Percentiles rank a stretch among this genome's conserved stretches.
These are phyloP conservation scores for Seira sanloemensis DNA, from an alignment of 2,888 invertebrate species.

Conservation along the genomic window DNA sequence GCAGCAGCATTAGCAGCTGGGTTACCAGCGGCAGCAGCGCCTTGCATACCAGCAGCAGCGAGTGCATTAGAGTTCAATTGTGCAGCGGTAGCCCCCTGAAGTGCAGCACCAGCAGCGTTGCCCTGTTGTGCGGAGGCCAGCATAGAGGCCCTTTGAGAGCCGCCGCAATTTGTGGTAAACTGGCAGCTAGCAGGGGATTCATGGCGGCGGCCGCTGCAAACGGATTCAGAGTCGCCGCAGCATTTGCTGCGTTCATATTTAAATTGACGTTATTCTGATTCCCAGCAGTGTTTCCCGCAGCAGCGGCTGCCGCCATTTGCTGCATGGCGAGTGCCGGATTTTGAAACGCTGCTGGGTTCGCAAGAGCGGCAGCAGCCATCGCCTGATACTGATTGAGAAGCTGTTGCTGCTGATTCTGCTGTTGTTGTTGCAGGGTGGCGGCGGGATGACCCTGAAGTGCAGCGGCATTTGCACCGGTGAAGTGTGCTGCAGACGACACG, in stretches of 20 bases:
- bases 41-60: conserved; percentile 74
- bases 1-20: conserved; percentile 72
- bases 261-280: conserved; percentile 50
- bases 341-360: conserved; percentile 61
- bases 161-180: conserved; percentile 72
- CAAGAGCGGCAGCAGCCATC: conserved; percentile 72
- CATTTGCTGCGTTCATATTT: conserved; percentile 58
- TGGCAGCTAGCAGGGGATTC: conserved; percentile 72
- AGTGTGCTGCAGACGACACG: conserved; percentile 2
- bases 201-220: conserved; percentile 70
- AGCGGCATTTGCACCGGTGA: conserved; percentile 36
- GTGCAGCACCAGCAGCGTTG: conserved; percentile 46
- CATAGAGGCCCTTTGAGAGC: conserved; percentile 71
- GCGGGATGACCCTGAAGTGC: conserved; percentile 56
- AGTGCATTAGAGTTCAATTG: conserved; percentile 76
- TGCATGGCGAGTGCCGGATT: conserved; percentile 69
- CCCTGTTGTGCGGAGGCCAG: conserved; percentile 63
- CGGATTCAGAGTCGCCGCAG: conserved; percentile 63
- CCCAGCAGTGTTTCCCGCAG: conserved; percentile 39
- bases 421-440: conserved; percentile 61
- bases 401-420: conserved; percentile 70
- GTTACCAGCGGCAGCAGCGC: conserved; percentile 53
- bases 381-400: conserved; percentile 69
- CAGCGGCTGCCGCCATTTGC: conserved; percentile 64
- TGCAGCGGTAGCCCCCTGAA: conserved; percentile 51